These are phyloP conservation scores for Pachyramphus minor DNA, from an alignment of 2,113 vertebrate species.

Conservation along the genomic window DNA sequence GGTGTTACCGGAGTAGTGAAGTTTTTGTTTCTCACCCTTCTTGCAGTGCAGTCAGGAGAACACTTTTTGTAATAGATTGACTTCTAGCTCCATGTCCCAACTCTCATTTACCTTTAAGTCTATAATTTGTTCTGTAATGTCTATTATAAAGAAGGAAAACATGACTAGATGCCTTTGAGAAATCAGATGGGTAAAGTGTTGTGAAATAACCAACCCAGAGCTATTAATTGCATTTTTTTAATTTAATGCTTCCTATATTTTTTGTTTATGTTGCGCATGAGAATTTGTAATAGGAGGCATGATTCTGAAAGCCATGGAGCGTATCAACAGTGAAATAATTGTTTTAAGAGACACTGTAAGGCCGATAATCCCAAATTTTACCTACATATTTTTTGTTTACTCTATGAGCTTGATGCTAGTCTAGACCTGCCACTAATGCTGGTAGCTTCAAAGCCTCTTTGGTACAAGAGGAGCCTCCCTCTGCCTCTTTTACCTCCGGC, in stretches of 20 bases:
- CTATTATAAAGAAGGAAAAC: not conserved
- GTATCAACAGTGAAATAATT: not conserved
- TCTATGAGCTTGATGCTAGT: conserved; percentile 10
- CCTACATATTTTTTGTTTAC: conserved; percentile 27
- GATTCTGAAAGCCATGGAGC: not conserved
- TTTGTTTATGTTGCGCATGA: not conserved
- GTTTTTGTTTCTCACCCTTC: not conserved
- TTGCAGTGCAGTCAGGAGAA: not conserved
- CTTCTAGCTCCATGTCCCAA: not conserved
- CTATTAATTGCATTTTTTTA: not conserved
- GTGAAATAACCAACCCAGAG: conserved; percentile 7
- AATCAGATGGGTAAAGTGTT: not conserved
- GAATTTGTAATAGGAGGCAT: not conserved
- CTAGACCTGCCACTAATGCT: conserved; percentile 27
- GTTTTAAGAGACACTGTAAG: not conserved
- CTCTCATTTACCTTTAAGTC: not conserved
- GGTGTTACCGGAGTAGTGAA: not conserved
- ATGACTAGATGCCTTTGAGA: not conserved
- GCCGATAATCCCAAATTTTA: not conserved
- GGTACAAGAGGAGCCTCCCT: conserved; percentile 14
- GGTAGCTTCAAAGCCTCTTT: conserved; percentile 25
- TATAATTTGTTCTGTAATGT: conserved; percentile 13
- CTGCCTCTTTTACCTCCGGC: not conserved
- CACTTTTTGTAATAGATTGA: not conserved
- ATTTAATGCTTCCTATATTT: not conserved